A percentile compares a stretch with the other conserved stretches of the same genome.
phyloP scores from a whole-genome alignment of 2,888 invertebrate species.

The Athrips mouffetella region DNA sequence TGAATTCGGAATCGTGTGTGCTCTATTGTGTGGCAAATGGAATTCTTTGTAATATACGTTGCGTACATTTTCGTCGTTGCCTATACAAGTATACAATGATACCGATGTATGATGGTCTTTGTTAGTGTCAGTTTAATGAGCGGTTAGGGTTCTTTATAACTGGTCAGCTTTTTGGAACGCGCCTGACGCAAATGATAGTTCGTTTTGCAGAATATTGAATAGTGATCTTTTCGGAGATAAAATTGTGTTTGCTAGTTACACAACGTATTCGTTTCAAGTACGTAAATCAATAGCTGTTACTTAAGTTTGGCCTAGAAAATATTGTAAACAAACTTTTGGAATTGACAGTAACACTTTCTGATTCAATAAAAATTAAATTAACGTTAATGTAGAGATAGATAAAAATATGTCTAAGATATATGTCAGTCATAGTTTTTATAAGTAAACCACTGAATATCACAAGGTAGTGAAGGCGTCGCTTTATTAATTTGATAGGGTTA shows the following conservation, averaged over 20 bases:
- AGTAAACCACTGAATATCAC: too few relatives aligned
- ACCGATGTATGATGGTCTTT: slow-evolving; percentile 39
- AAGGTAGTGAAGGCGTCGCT: too few relatives aligned
- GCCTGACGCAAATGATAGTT: slow-evolving; percentile 34
- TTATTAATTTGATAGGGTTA: too few relatives aligned
- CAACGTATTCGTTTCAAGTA: slow-evolving; percentile 33
- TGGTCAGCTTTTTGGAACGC: slow-evolving; percentile 23
- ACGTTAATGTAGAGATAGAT: slow-evolving; percentile 19
- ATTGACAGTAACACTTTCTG: slow-evolving; percentile 8
- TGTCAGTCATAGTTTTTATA: too few relatives aligned
- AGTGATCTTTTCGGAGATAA: slow-evolving; percentile 40
- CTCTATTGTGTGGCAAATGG: slow-evolving; percentile 73
- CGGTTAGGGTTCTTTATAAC: not conserved
- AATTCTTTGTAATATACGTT: slow-evolving; percentile 61
- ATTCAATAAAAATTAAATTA: slow-evolving; percentile 26
- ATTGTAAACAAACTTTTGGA: slow-evolving; percentile 27
- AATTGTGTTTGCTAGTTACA: slow-evolving; percentile 41
- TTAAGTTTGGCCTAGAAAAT: slow-evolving; percentile 30
- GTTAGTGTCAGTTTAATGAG: slow-evolving; percentile 18
- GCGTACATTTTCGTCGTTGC: slow-evolving; percentile 41
- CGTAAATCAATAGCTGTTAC: slow-evolving; percentile 26
- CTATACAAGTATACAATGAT: slow-evolving; percentile 26
- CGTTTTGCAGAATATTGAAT: slow-evolving; percentile 51
- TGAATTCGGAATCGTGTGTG: slow-evolving; percentile 73
- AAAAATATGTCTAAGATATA: not conserved